Evolutionary conservation across 2,113 vertebrate genomes (phyloP).

Genomic region (Corvus moneduloides): DNA sequence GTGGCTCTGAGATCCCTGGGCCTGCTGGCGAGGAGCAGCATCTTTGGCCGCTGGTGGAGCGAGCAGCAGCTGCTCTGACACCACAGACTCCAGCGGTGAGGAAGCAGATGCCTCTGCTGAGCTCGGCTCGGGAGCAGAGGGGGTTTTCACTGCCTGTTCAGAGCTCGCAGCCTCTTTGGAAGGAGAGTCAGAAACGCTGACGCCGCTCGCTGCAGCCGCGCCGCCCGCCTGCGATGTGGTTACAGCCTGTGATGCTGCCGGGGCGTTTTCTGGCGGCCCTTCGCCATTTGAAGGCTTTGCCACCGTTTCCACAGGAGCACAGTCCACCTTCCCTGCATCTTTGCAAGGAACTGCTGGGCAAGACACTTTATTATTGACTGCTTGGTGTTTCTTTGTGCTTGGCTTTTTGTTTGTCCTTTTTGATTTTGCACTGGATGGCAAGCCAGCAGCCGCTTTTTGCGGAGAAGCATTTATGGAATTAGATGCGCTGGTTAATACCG

Average conservation of each 20-base stretch:
- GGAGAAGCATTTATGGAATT: slow-evolving; percentile 50
- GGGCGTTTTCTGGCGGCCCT: neutral
- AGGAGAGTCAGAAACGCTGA: neutral
- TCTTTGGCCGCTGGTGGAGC: slow-evolving; percentile 24
- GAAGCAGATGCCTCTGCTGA: neutral
- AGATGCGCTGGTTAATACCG: slow-evolving; percentile 20
- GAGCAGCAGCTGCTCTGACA: slow-evolving; percentile 47
- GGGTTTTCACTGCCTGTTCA: neutral
- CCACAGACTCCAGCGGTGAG: neutral
- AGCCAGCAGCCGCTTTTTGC: slow-evolving; percentile 6
- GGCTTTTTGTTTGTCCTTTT: slow-evolving; percentile 83
- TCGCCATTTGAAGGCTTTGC: neutral
- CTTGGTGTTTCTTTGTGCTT: slow-evolving; percentile 73
- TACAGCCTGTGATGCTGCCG: neutral
- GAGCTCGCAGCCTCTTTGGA: slow-evolving; percentile 35
- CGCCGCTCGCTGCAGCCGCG: fast-evolving
- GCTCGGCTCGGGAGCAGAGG: neutral
- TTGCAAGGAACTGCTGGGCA: slow-evolving; percentile 57
- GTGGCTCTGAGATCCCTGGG: slow-evolving; percentile 29
- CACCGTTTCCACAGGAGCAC: neutral
- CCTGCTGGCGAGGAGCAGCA: slow-evolving; percentile 6
- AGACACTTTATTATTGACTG: slow-evolving; percentile 46
- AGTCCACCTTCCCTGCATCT: slow-evolving; percentile 57
- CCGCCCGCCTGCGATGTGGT: neutral
- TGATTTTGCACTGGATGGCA: slow-evolving; percentile 58